phyloP scores from a whole-genome alignment of 1,140 invertebrate species.

The Formica exsecta region DNA sequence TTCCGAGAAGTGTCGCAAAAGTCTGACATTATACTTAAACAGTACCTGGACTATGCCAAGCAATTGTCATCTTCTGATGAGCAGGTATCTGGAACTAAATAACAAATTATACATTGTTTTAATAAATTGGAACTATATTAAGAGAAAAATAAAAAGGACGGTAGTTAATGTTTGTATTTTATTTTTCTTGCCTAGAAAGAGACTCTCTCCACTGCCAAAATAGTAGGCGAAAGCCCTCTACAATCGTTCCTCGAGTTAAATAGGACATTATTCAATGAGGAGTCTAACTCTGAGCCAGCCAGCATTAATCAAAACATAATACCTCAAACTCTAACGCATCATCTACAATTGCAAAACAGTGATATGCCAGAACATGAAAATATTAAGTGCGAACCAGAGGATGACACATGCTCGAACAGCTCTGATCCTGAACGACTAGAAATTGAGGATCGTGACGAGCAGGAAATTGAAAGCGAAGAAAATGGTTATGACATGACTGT shows the following conservation, averaged over 20 bases:
- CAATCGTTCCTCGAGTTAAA: conserved; percentile 84
- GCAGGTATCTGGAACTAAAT: conserved; percentile 75
- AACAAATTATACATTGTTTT: not conserved
- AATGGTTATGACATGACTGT: conserved; percentile 85
- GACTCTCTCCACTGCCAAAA: conserved; percentile 85
- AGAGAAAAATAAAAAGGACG: not conserved
- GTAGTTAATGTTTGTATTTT: not conserved
- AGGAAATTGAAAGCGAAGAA: conserved; percentile 82
- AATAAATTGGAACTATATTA: not conserved
- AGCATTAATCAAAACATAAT: conserved; percentile 85
- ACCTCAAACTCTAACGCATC: conserved; percentile 84
- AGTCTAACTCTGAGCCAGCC: conserved; percentile 83
- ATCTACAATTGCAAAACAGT: conserved; percentile 78
- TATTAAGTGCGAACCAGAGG: conserved; percentile 83
- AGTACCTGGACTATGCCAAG: conserved; percentile 87
- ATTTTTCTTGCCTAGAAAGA: conserved; percentile 78
- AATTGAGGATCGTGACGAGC: conserved; percentile 85
- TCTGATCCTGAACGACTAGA: conserved; percentile 88
- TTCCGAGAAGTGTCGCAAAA: conserved; percentile 86
- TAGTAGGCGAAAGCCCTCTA: conserved; percentile 81
- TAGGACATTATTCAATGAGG: conserved; percentile 84
- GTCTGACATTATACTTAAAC: conserved; percentile 86
- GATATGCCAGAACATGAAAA: conserved; percentile 77
- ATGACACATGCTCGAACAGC: conserved; percentile 86
- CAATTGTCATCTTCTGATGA: conserved; percentile 82